These are phyloP conservation scores for Tiphia femorata DNA, from an alignment of 2,888 invertebrate species.

Conservation along the genomic window DNA sequence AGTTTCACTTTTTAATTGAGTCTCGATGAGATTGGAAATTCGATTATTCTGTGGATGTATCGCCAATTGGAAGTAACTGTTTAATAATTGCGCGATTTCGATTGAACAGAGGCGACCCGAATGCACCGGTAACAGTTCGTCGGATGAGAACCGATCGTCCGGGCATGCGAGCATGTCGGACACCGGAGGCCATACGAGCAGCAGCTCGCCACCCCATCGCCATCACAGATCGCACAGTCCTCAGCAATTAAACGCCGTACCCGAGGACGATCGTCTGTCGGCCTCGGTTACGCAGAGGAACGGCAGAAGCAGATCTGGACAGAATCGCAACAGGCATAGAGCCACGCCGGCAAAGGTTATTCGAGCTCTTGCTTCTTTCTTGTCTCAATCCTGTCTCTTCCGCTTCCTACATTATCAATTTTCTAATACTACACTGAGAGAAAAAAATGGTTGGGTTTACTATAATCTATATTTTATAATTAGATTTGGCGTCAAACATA, in stretches of 20 bases:
- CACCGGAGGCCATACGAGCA: constrained; percentile 76
- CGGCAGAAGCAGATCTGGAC: constrained; percentile 75
- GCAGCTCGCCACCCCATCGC: constrained; percentile 73
- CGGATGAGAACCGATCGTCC: constrained; percentile 91
- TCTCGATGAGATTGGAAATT: no score
- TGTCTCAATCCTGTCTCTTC: no score
- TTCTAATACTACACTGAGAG: no score
- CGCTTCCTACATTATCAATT: no score
- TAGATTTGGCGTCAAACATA: no score
- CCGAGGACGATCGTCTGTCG: constrained; percentile 75
- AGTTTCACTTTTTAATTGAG: no score
- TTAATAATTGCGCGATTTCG: no score
- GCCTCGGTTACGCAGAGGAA: constrained; percentile 78
- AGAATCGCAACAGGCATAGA: constrained; percentile 75
- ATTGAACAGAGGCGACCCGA: constrained; percentile 71
- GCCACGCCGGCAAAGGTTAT: constrained; percentile 76
- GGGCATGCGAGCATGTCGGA: constrained; percentile 96
- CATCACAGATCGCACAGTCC: constrained; percentile 71
- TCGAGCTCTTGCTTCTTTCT: no score
- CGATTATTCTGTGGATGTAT: no score
- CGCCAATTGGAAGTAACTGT: no score
- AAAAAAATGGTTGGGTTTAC: no score
- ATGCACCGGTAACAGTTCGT: constrained; percentile 85
- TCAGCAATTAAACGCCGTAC: constrained; percentile 72
- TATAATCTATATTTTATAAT: no score